phyloP scores from a whole-genome alignment of 2,113 vertebrate genomes.

The Heliornis fulica region DNA sequence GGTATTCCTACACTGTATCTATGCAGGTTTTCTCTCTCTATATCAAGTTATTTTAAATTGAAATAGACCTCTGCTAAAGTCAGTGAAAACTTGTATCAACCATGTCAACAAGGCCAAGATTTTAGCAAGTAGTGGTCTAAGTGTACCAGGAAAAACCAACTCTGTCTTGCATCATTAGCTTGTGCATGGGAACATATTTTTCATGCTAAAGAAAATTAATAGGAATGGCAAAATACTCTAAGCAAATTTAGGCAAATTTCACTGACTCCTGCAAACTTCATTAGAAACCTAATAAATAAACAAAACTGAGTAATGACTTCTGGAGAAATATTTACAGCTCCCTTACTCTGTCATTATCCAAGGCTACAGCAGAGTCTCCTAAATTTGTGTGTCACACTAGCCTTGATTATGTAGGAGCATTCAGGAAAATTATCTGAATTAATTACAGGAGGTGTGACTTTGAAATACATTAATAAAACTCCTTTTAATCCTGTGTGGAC shows the following conservation, averaged over 20 bases:
- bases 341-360: background rate
- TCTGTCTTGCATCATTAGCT: background rate
- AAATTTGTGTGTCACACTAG: background rate
- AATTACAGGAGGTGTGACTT: background rate
- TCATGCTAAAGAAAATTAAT: background rate
- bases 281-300: conserved; percentile 13
- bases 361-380: background rate
- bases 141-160: background rate
- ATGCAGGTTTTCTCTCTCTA: fast-evolving
- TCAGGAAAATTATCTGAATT: background rate
- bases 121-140: background rate
- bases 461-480: background rate
- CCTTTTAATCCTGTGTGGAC: background rate
- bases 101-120: background rate
- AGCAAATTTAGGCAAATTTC: conserved; percentile 6
- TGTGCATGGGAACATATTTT: background rate
- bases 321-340: background rate
- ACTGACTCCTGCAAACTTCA: background rate
- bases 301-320: background rate
- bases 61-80: background rate
- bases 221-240: background rate
- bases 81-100: background rate
- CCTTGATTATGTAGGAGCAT: background rate
- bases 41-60: background rate
- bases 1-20: background rate